A percentile compares a stretch with the other conserved stretches of the same genome.
phyloP scores from a whole-genome alignment of 92 coral and sea anemone genomes.

The Galaxea fascicularis region DNA sequence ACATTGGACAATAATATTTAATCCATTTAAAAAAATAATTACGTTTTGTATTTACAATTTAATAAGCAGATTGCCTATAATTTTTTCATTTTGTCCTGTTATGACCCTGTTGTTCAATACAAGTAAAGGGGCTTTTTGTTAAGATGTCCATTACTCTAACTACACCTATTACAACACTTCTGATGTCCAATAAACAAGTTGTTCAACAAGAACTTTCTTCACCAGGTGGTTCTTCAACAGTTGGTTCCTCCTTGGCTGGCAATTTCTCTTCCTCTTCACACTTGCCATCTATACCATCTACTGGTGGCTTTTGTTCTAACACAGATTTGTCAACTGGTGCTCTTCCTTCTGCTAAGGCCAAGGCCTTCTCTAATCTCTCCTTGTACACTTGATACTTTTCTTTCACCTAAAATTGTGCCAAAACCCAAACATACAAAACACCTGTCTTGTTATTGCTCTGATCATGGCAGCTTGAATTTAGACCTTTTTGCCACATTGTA shows the following conservation, averaged over 20 bases:
- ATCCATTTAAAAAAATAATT: background rate
- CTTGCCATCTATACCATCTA: background rate
- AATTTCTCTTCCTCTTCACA: background rate
- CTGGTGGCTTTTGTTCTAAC: conserved; percentile 14
- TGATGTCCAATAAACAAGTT: background rate
- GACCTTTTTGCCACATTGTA: no score
- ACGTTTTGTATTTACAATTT: background rate
- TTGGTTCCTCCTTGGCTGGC: background rate
- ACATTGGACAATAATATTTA: background rate
- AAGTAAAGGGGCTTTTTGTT: background rate
- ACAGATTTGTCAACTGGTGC: background rate
- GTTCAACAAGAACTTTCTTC: conserved; percentile 2
- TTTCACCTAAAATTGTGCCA: conserved; percentile 59
- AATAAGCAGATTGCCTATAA: background rate
- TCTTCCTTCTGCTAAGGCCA: conserved; percentile 49
- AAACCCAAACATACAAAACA: background rate
- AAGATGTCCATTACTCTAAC: background rate
- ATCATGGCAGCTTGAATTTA: no score
- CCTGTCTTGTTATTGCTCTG: background rate
- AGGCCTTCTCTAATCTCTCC: conserved; percentile 80
- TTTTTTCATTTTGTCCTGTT: background rate
- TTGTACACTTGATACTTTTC: conserved; percentile 90
- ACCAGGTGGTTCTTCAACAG: background rate
- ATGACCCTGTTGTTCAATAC: background rate
- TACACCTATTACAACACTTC: background rate